Percentiles rank a stretch among this genome's conserved stretches.
These are phyloP conservation scores for Drosophila mayaguana DNA, from an alignment of 2,888 invertebrate species.

Conservation along the genomic window DNA sequence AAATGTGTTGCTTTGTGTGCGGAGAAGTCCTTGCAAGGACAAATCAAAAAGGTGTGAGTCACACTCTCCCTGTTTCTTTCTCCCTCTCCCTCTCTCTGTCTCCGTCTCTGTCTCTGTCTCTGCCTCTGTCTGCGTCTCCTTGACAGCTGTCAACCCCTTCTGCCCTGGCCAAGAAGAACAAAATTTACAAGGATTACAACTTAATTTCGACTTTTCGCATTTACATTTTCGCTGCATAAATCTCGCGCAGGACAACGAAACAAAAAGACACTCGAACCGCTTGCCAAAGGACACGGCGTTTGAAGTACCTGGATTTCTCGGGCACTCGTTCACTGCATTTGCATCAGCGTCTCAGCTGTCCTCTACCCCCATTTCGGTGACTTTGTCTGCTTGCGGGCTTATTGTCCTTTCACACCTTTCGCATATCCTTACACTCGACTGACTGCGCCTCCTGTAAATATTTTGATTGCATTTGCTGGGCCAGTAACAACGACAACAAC, in stretches of 20 bases:
- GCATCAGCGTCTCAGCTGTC: conserved; percentile 61
- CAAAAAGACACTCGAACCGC: conserved; percentile 69
- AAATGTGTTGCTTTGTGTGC: conserved; percentile 83
- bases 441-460: conserved; percentile 59
- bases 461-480: conserved; percentile 65
- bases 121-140: not conserved
- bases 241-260: conserved; percentile 36
- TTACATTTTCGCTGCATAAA: conserved; percentile 69
- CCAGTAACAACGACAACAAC: conserved; percentile 14
- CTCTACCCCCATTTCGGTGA: conserved; percentile 21
- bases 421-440: conserved; percentile 54
- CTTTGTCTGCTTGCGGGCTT: conserved; percentile 42
- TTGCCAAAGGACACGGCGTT: conserved; percentile 52
- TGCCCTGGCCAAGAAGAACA: not conserved
- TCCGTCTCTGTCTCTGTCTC: not conserved
- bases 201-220: conserved; percentile 80
- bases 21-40: conserved; percentile 13
- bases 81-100: not conserved
- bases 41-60: conserved; percentile 59
- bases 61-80: not conserved
- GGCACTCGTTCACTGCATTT: conserved; percentile 47
- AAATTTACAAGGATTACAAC: conserved; percentile 84
- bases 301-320: conserved; percentile 38
- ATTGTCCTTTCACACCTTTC: conserved; percentile 72
- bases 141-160: conserved; percentile 78